Conservation (phyloP, 2,113 vertebrate species). For the Neomonachus schauinslandi region DNA sequence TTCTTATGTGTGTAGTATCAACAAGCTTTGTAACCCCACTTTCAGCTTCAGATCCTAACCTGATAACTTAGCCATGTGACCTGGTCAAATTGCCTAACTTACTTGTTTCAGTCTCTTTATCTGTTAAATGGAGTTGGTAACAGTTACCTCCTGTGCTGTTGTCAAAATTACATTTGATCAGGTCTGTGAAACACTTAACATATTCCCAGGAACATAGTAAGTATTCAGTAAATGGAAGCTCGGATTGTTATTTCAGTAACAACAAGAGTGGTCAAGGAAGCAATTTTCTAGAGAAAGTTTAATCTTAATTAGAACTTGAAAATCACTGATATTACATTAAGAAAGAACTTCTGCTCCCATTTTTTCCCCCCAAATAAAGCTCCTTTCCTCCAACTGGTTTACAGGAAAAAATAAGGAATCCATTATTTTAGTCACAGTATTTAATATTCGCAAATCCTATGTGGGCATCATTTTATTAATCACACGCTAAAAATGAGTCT, state of each 20-base stretch:
- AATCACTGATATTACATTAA: slow-evolving; percentile 21
- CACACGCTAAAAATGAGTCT: slow-evolving; percentile 62
- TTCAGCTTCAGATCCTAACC: neutral
- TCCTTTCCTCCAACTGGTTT: neutral
- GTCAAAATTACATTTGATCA: neutral
- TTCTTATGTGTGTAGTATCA: neutral
- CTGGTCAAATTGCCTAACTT: neutral
- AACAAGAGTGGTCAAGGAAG: neutral
- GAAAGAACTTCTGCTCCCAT: slow-evolving; percentile 16
- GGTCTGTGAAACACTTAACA: neutral
- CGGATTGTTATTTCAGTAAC: neutral
- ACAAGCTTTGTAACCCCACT: neutral
- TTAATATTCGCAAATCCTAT: slow-evolving; percentile 74
- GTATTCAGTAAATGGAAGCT: neutral
- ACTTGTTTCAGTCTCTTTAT: neutral
- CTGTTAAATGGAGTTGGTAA: neutral
- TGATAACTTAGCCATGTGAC: neutral
- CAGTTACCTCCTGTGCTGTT: neutral
- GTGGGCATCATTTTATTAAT: slow-evolving; percentile 69
- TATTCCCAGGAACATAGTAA: neutral
- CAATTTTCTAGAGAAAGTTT: slow-evolving; percentile 9
- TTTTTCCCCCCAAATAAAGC: neutral
- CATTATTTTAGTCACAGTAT: slow-evolving; percentile 63
- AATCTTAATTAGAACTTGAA: slow-evolving; percentile 55
- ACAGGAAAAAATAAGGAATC: slow-evolving; percentile 60